phyloP scores from a whole-genome alignment of 2,113 vertebrate species.

The Cygnus atratus region DNA sequence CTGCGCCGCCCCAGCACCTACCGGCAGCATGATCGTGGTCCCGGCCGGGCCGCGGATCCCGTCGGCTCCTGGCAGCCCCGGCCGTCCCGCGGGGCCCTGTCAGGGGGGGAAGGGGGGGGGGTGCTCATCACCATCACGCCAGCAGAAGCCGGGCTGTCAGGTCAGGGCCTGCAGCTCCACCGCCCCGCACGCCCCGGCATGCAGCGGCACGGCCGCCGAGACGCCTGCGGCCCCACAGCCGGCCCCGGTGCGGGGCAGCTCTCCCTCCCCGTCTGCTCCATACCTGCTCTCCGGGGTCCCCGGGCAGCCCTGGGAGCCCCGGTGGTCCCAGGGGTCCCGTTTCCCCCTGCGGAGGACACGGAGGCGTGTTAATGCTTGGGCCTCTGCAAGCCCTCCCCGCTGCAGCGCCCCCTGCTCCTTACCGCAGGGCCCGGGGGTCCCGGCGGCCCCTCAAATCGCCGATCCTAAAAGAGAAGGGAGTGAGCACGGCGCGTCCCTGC shows the following conservation, averaged over 20 bases:
- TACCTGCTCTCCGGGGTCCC: constrained; percentile 87
- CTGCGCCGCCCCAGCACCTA: background rate
- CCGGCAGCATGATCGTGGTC: constrained; percentile 90
- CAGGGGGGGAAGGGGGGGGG: background rate
- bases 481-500: background rate
- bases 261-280: background rate
- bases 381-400: background rate
- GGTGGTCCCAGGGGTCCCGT: constrained; percentile 74
- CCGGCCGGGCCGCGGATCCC: constrained; percentile 87
- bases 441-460: background rate
- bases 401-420: background rate
- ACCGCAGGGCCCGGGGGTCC: background rate
- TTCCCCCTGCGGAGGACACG: constrained; percentile 56
- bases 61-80: constrained; percentile 85
- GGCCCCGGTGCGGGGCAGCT: background rate
- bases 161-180: constrained; percentile 13
- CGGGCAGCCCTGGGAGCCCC: constrained; percentile 79
- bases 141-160: background rate
- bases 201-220: background rate
- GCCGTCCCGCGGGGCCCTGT: constrained; percentile 85
- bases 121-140: background rate
- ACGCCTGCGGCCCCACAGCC: background rate
- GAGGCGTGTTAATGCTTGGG: background rate
- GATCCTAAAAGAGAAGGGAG: background rate
- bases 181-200: background rate